Evolutionary conservation across 92 coral and sea anemone species (phyloP).

Genomic region (Epizoanthus scotinus): DNA sequence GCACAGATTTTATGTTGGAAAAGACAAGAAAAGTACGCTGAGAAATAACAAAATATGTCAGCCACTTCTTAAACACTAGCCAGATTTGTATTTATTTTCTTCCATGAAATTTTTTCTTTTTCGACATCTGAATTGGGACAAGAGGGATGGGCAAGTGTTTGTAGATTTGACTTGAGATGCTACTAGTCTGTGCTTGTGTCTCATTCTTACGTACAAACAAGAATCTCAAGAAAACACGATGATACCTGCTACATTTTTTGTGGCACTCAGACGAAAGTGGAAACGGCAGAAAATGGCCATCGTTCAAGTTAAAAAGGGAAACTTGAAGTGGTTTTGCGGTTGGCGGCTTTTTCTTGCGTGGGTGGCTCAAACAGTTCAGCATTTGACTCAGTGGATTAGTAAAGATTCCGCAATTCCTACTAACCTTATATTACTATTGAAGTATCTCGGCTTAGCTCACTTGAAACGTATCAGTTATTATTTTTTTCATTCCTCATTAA

Average conservation of each 20-base stretch:
- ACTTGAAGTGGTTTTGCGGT: constrained; percentile 31
- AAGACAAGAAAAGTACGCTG: not conserved
- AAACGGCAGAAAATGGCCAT: constrained; percentile 28
- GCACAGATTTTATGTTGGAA: not conserved
- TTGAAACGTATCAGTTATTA: constrained; percentile 4
- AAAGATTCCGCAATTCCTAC: constrained; percentile 3
- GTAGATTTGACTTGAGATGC: not conserved
- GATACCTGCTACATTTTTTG: constrained; percentile 19
- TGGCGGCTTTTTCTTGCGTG: constrained; percentile 39
- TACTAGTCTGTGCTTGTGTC: not conserved
- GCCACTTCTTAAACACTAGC: too few species aligned
- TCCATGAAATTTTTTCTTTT: not conserved
- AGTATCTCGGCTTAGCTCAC: not conserved
- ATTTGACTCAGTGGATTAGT: constrained; percentile 27
- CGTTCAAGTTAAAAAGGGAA: constrained; percentile 20
- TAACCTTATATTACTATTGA: not conserved
- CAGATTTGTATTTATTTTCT: not conserved
- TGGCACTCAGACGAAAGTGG: constrained; percentile 21
- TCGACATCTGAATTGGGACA: not conserved
- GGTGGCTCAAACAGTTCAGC: constrained; percentile 9
- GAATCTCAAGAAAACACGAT: constrained; percentile 2
- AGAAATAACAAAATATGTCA: too few species aligned
- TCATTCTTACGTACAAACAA: not conserved
- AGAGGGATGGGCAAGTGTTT: not conserved
- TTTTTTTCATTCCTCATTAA: constrained; percentile 1